Evolutionary conservation across 2,888 invertebrate species (phyloP).

Genomic region (Neoascia interrupta): DNA sequence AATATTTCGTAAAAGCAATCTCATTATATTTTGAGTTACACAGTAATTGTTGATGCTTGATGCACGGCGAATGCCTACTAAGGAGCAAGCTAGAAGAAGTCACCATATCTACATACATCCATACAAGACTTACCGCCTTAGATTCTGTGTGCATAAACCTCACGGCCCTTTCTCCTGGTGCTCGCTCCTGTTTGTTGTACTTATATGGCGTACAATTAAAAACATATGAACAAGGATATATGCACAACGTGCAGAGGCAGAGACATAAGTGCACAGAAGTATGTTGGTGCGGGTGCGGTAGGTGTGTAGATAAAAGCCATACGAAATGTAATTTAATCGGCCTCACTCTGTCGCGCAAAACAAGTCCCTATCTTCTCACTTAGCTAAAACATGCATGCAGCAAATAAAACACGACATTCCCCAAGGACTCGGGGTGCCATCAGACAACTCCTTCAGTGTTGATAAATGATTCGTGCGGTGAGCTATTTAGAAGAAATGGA

Average conservation of each 20-base stretch:
- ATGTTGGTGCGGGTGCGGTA: background rate
- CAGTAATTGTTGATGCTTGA: no score
- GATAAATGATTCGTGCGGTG: slow-evolving; percentile 63
- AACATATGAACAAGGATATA: no score
- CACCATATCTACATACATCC: no score
- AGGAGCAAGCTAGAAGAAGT: no score
- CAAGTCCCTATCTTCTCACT: slow-evolving; percentile 17
- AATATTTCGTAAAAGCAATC: no score
- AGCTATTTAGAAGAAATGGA: slow-evolving; percentile 58
- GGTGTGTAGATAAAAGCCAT: background rate
- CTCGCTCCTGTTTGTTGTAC: no score
- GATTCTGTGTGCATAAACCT: no score
- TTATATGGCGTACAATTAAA: slow-evolving; percentile 54
- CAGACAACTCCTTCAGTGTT: slow-evolving; percentile 62
- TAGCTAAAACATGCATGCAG: slow-evolving; percentile 47
- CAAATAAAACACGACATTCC: slow-evolving; percentile 41
- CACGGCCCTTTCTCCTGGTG: no score
- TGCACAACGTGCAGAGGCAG: background rate
- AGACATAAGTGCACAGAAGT: no score
- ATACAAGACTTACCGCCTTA: no score
- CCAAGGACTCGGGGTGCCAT: slow-evolving; percentile 58
- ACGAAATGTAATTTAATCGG: slow-evolving; percentile 57
- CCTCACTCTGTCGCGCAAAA: slow-evolving; percentile 28
- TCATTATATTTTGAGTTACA: no score
- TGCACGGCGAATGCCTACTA: no score